Conservation (phyloP, 2,888 invertebrate species). For the Zelleria hepariella region DNA sequence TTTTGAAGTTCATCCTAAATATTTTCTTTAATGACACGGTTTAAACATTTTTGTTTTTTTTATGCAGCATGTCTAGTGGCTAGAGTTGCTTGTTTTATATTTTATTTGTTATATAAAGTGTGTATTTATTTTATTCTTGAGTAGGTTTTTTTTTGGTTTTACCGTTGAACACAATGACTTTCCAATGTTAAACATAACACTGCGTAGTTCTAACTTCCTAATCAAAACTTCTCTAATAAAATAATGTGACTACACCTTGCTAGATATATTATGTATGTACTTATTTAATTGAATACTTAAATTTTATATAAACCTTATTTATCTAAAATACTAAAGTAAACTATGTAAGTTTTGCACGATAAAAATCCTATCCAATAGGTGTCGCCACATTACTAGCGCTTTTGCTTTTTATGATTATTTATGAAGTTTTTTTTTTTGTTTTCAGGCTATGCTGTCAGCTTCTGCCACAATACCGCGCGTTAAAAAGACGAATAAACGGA, state of each 20-base stretch:
- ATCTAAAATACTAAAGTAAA: not conserved
- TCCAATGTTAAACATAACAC: no score
- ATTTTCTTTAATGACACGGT: no score
- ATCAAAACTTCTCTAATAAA: not conserved
- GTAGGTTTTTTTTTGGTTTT: not conserved
- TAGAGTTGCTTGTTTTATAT: no score
- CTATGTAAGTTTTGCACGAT: not conserved
- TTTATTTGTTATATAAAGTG: no score
- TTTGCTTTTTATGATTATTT: conserved; percentile 42
- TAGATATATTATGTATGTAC: not conserved
- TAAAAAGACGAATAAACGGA: conserved; percentile 81
- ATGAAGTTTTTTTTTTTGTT: conserved; percentile 58
- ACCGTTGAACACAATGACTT: no score
- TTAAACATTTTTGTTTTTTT: no score
- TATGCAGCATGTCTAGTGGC: no score
- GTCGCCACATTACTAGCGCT: conserved; percentile 18
- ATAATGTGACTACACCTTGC: not conserved
- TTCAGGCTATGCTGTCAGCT: conserved; percentile 77
- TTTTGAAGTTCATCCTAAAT: no score
- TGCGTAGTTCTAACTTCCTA: not conserved
- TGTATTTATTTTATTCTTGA: not conserved
- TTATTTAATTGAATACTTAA: not conserved
- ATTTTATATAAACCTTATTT: not conserved
- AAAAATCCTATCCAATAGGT: not conserved
- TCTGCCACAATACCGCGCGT: conserved; percentile 81